Conservation (phyloP, 1,140 invertebrate genomes). For the Brachionus rubens region DNA sequence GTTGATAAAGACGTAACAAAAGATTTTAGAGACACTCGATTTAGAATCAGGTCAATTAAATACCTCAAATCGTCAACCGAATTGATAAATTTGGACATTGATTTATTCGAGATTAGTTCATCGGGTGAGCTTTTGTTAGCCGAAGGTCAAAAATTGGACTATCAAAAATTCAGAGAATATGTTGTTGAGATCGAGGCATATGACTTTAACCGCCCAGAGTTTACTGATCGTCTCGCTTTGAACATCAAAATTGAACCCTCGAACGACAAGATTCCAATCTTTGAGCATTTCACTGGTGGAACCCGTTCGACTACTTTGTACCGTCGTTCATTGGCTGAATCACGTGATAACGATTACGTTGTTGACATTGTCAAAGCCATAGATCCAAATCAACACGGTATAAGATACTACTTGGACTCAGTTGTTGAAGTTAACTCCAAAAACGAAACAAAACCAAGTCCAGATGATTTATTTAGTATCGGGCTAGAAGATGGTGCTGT, state of each 20-base stretch:
- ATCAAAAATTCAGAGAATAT: slow-evolving; percentile 31
- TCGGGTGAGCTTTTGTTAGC: background rate
- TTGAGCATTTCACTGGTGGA: slow-evolving; percentile 26
- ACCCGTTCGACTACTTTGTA: background rate
- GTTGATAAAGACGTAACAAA: background rate
- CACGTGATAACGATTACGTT: slow-evolving; percentile 24
- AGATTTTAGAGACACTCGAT: background rate
- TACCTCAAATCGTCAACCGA: slow-evolving; percentile 3
- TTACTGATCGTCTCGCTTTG: background rate
- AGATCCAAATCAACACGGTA: slow-evolving; percentile 29
- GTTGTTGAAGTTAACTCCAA: slow-evolving; percentile 1
- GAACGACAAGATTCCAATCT: slow-evolving; percentile 33
- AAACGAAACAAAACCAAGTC: background rate
- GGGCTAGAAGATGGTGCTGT: slow-evolving; percentile 11
- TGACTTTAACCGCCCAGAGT: background rate
- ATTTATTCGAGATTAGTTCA: background rate
- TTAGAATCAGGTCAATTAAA: background rate
- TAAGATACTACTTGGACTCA: slow-evolving; percentile 28
- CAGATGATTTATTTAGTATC: slow-evolving; percentile 24
- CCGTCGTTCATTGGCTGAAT: background rate
- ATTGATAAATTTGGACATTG: background rate
- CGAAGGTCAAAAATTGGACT: background rate
- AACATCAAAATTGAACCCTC: slow-evolving; percentile 13
- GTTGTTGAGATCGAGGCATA: slow-evolving; percentile 8
- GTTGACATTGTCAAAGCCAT: slow-evolving; percentile 36